These are phyloP conservation scores for Caerostris extrusa DNA, from an alignment of 1,140 invertebrate species.

Conservation along the genomic window DNA sequence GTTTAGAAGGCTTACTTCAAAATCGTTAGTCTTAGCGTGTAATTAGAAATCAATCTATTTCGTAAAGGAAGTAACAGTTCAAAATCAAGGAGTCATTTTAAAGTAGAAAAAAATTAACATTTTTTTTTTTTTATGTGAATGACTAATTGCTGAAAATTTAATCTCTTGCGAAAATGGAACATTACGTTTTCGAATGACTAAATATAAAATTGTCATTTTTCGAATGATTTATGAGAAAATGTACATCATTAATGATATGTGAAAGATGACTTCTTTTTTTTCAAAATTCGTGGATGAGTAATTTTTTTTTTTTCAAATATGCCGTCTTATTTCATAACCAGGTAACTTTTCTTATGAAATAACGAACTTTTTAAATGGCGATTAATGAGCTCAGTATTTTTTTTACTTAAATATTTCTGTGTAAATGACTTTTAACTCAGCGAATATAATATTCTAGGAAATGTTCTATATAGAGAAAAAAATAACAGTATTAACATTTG, in stretches of 20 bases:
- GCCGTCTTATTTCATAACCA: not conserved
- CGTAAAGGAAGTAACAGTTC: not conserved
- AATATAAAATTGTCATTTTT: not conserved
- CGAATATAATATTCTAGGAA: not conserved
- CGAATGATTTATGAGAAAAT: not conserved
- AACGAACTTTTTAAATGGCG: not conserved
- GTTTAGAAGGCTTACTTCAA: not conserved
- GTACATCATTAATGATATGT: constrained; percentile 10
- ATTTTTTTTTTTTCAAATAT: not conserved
- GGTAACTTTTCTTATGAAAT: not conserved
- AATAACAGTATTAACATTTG: not conserved
- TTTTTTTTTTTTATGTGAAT: not conserved
- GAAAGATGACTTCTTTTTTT: not conserved
- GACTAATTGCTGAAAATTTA: constrained; percentile 4
- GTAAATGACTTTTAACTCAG: not conserved
- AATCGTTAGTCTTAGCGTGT: not conserved
- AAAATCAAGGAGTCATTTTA: not conserved
- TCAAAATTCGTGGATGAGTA: not conserved
- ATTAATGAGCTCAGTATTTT: not conserved
- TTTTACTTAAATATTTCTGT: not conserved
- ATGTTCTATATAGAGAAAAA: not conserved
- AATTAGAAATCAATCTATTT: constrained; percentile 40
- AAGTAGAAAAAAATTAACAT: not conserved
- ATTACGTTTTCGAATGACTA: not conserved
- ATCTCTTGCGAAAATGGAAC: not conserved